Conservation (phyloP, 2,797 vertebrate species). For the Pteropus rufus region DNA sequence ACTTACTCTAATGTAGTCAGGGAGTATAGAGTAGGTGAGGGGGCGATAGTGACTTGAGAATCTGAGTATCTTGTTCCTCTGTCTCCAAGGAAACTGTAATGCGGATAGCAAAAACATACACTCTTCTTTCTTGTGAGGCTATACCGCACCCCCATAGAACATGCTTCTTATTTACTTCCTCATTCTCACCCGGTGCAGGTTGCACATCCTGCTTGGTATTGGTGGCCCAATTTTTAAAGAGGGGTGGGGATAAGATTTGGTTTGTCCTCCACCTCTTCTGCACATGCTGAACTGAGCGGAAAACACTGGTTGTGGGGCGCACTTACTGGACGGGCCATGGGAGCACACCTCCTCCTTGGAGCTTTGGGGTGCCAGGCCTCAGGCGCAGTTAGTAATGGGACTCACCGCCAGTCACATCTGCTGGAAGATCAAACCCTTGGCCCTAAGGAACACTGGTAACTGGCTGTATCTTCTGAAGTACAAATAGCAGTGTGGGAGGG, state of each 20-base stretch:
- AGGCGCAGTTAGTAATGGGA: neutral
- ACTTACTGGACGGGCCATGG: neutral
- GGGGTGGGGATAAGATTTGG: neutral
- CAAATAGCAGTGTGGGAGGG: neutral
- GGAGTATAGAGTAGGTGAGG: neutral
- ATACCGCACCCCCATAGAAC: neutral
- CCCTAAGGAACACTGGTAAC: neutral
- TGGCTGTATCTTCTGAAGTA: neutral
- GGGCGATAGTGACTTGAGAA: neutral
- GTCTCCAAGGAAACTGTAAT: neutral
- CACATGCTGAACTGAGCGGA: neutral
- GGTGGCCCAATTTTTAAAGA: neutral
- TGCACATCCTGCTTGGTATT: neutral
- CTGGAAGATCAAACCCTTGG: neutral
- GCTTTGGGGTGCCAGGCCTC: neutral
- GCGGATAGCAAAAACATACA: neutral
- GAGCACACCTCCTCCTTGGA: neutral
- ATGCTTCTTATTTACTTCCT: neutral
- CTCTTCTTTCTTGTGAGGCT: neutral
- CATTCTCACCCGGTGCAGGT: neutral
- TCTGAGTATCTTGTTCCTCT: neutral
- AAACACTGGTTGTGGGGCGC: neutral
- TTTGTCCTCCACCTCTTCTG: neutral
- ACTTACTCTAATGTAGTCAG: neutral
- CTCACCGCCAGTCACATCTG: fast-evolving